Conservation (phyloP, 2,888 invertebrate genomes). For the Acrobasis consociella region DNA sequence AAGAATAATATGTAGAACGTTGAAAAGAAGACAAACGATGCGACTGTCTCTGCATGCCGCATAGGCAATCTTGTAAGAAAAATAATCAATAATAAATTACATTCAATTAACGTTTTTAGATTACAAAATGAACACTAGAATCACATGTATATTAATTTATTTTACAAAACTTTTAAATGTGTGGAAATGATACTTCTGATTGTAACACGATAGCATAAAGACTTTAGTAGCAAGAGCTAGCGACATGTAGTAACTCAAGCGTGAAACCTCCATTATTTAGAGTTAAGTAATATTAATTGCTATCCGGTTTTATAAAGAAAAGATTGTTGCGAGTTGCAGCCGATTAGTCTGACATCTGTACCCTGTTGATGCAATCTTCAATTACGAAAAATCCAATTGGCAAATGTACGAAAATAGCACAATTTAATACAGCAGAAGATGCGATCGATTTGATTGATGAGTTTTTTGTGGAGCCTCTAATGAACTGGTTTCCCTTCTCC, state of each 20-base stretch:
- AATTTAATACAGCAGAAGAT: constrained; percentile 40
- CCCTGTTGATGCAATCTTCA: constrained; percentile 49
- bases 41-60: too few relatives aligned
- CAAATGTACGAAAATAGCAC: constrained; percentile 48
- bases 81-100: too few relatives aligned
- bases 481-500: constrained; percentile 30
- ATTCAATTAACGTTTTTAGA: not conserved
- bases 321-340: constrained; percentile 60
- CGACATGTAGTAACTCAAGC: constrained; percentile 54
- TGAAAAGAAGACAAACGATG: too few relatives aligned
- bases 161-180: constrained; percentile 21
- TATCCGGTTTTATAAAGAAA: constrained; percentile 63
- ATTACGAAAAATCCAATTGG: constrained; percentile 66
- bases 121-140: not conserved
- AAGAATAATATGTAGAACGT: too few relatives aligned
- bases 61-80: too few relatives aligned
- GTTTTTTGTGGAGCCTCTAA: constrained; percentile 31
- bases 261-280: constrained; percentile 64
- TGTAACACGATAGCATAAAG: constrained; percentile 36
- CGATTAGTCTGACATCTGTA: constrained; percentile 60
- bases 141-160: not conserved
- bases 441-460: constrained; percentile 46
- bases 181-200: constrained; percentile 29
- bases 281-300: constrained; percentile 76
- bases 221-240: constrained; percentile 34